Percentiles rank a stretch among this genome's conserved stretches.
These are phyloP conservation scores for Thecophora atra DNA, from an alignment of 2,888 invertebrate species.

Conservation along the genomic window DNA sequence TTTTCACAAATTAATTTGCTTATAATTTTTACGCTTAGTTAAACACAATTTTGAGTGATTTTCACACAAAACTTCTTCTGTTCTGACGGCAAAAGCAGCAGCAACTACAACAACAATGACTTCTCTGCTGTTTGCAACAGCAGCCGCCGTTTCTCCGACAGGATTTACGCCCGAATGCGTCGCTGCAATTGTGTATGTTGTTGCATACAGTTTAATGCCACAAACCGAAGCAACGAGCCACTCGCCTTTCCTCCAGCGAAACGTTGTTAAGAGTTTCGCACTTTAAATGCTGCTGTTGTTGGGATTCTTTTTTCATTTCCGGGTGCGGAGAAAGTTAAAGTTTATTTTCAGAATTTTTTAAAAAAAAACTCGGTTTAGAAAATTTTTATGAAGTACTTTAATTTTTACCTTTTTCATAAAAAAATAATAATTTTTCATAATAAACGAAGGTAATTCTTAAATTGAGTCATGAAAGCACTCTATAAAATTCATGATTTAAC, in stretches of 20 bases:
- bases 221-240: slow-evolving; percentile 15
- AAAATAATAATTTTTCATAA: too few relatives aligned
- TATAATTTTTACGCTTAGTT: slow-evolving; percentile 67
- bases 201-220: slow-evolving; percentile 21
- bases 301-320: not conserved
- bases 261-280: slow-evolving; percentile 24
- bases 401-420: too few relatives aligned
- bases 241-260: not conserved
- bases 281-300: slow-evolving; percentile 6
- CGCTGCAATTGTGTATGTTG: slow-evolving; percentile 28
- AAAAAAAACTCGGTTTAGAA: too few relatives aligned
- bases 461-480: too few relatives aligned
- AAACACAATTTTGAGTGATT: slow-evolving; percentile 65
- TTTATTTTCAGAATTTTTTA: not conserved
- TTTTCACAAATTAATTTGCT: slow-evolving; percentile 65
- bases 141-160: not conserved
- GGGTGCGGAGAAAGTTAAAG: not conserved
- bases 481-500: too few relatives aligned
- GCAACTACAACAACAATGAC: not conserved
- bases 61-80: slow-evolving; percentile 53
- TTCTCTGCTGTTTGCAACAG: not conserved
- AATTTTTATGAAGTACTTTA: too few relatives aligned
- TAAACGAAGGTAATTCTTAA: too few relatives aligned
- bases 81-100: not conserved
- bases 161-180: slow-evolving; percentile 32